Percentiles rank a stretch among this genome's conserved stretches.
These are phyloP conservation scores for Canis aureus DNA, from an alignment of 2,113 vertebrate genomes.

Conservation along the genomic window DNA sequence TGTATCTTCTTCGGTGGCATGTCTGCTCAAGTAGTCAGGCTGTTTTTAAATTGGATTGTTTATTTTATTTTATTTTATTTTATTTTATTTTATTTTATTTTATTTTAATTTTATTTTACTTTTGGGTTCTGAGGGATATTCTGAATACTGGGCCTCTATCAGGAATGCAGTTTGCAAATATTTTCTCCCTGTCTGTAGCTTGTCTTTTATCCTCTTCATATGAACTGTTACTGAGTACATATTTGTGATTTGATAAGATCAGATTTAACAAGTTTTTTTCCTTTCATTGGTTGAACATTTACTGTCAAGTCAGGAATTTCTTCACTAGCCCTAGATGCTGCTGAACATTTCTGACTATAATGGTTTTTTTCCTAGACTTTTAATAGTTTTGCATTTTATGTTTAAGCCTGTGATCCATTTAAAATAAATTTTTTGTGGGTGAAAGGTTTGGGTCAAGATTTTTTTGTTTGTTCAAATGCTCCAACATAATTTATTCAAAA, in stretches of 20 bases:
- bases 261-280: not conserved
- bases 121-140: not conserved
- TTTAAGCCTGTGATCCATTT: not conserved
- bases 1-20: not conserved
- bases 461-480: not conserved
- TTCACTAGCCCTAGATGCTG: not conserved
- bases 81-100: no score
- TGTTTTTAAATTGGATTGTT: not conserved
- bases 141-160: not conserved
- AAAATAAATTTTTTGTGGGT: not conserved
- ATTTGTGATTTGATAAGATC: not conserved
- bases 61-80: no score
- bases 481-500: not conserved
- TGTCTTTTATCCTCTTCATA: not conserved
- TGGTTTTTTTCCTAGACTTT: not conserved
- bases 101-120: not conserved
- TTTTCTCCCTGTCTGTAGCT: not conserved
- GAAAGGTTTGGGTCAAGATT: not conserved
- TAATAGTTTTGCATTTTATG: not conserved
- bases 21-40: not conserved
- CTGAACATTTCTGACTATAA: not conserved
- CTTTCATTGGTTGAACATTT: not conserved
- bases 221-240: not conserved
- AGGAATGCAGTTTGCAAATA: not conserved
- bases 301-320: not conserved